Percentiles rank a stretch among this genome's conserved stretches.
Evolutionary conservation across 2,113 vertebrate genomes (phyloP).

Genomic region (Hepsetus odoe): DNA sequence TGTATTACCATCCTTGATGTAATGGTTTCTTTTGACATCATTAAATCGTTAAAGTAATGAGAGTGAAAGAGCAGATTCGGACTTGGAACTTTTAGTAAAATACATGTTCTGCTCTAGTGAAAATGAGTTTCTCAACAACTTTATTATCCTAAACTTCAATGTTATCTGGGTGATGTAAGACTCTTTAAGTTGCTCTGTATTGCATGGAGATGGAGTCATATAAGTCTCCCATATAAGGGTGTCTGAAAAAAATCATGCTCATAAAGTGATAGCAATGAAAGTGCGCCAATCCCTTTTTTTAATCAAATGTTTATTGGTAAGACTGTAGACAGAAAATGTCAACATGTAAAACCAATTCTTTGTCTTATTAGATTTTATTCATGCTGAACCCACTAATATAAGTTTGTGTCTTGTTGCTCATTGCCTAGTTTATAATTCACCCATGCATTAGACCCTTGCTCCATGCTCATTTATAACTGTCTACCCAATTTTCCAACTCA

Average conservation of each 20-base stretch:
- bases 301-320: not conserved
- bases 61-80: no score
- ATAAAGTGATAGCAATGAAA: not conserved
- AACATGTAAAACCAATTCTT: not conserved
- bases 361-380: not conserved
- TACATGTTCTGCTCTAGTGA: not conserved
- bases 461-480: constrained; percentile 26
- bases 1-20: not conserved
- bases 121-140: constrained; percentile 38
- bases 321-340: not conserved
- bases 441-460: constrained; percentile 28
- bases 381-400: not conserved
- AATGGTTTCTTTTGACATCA: no score
- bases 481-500: constrained; percentile 31
- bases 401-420: constrained; percentile 25
- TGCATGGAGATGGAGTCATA: not conserved
- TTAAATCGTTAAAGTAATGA: no score
- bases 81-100: not conserved
- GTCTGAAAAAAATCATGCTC: not conserved
- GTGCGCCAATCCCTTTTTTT: not conserved
- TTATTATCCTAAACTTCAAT: constrained; percentile 32
- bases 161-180: constrained; percentile 19
- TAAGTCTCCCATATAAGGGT: not conserved
- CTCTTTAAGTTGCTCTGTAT: constrained; percentile 16
- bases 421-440: constrained; percentile 49